Evolutionary conservation across 2,113 vertebrate species (phyloP).

Genomic region (Dicrurus megarhynchus): DNA sequence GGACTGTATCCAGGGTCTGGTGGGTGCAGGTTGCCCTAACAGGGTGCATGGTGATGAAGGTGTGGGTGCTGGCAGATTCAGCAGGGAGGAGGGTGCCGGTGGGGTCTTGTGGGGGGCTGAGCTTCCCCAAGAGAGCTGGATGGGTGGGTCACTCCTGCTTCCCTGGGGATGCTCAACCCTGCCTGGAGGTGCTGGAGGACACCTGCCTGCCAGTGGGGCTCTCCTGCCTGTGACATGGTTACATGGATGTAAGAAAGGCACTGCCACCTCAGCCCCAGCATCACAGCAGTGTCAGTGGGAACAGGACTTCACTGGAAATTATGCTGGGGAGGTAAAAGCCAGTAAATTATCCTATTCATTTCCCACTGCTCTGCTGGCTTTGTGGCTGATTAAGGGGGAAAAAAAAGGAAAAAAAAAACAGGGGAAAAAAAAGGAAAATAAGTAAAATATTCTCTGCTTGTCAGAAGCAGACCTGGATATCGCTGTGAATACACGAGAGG

Average conservation of each 20-base stretch:
- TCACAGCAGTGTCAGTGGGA: background rate
- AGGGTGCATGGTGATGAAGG: background rate
- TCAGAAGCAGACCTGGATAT: conserved; percentile 27
- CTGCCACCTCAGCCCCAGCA: background rate
- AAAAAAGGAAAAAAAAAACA: background rate
- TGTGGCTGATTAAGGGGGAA: background rate
- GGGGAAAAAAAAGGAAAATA: accelerated
- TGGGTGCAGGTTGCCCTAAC: background rate
- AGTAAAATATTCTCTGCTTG: conserved; percentile 12
- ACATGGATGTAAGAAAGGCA: background rate
- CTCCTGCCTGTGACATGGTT: background rate
- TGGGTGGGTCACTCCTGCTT: background rate
- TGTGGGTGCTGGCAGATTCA: background rate
- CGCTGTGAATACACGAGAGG: background rate
- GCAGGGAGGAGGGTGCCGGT: background rate
- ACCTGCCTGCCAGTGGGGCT: background rate
- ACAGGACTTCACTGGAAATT: background rate
- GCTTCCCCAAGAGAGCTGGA: background rate
- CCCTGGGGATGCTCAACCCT: background rate
- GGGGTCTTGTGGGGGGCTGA: background rate
- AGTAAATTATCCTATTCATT: background rate
- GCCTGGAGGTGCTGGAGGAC: background rate
- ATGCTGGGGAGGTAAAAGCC: background rate
- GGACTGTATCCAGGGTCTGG: background rate
- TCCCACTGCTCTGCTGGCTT: background rate